phyloP scores from a whole-genome alignment of 92 coral and sea anemone species.

The Diadumene lineata region DNA sequence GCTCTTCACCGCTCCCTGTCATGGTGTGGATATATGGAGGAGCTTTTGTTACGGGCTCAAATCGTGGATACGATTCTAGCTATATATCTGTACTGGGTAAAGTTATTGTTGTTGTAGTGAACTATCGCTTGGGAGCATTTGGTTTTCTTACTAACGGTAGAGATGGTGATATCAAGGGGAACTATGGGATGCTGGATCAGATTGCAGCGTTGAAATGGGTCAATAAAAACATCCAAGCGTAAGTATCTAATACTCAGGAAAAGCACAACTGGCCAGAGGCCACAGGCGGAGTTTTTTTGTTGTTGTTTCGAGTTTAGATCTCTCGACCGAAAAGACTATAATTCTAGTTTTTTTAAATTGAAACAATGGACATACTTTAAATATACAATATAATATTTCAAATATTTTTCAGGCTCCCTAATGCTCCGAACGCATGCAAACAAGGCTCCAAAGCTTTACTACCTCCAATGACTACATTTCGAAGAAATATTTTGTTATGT shows the following conservation, averaged over 20 bases:
- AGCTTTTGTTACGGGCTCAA: neutral
- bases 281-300: no score
- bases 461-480: no score
- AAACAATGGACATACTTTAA: no score
- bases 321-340: no score
- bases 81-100: slow-evolving; percentile 1
- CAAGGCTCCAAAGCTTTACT: no score
- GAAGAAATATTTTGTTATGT: no score
- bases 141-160: slow-evolving; percentile 13
- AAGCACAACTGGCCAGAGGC: no score
- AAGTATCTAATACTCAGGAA: neutral
- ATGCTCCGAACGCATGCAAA: no score
- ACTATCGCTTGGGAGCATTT: slow-evolving; percentile 16
- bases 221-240: slow-evolving; percentile 10
- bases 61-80: slow-evolving; percentile 17
- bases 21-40: slow-evolving; percentile 25
- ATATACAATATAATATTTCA: no score
- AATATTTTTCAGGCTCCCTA: no score
- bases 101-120: slow-evolving; percentile 13
- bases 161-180: slow-evolving; percentile 11
- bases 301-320: no score
- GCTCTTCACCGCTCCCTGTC: slow-evolving; percentile 10
- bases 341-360: no score
- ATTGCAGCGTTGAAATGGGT: slow-evolving; percentile 17
- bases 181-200: slow-evolving; percentile 26